A percentile compares a stretch with the other conserved stretches of the same genome.
Evolutionary conservation across 1,140 invertebrate species (phyloP).

Genomic region (Scaptomyza pallida): DNA sequence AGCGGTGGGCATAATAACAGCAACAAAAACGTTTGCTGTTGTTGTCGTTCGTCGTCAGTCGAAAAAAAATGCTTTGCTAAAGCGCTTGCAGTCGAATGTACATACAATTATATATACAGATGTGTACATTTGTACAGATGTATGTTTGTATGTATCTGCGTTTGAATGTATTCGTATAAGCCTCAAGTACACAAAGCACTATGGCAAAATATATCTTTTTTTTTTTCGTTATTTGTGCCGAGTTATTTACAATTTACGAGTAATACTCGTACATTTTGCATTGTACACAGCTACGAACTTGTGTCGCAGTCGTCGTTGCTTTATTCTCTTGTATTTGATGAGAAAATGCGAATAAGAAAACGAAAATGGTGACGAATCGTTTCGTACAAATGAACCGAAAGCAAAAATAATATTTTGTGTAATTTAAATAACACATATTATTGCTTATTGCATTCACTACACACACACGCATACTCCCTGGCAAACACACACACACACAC

Average conservation of each 20-base stretch:
- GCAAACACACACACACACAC: conserved; percentile 21
- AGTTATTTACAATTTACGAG: conserved; percentile 77
- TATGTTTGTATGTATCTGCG: not conserved
- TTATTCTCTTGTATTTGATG: conserved; percentile 28
- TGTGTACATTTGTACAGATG: not conserved
- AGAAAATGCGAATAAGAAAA: conserved; percentile 33
- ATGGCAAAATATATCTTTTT: conserved; percentile 9
- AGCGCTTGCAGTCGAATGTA: conserved; percentile 44
- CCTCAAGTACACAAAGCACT: conserved; percentile 27
- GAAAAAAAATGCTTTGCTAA: conserved; percentile 32
- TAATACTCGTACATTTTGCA: conserved; percentile 74
- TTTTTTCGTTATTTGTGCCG: conserved; percentile 41
- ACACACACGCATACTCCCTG: conserved; percentile 19
- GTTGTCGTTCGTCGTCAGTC: conserved; percentile 13
- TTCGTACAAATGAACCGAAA: conserved; percentile 61
- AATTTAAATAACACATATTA: conserved; percentile 56
- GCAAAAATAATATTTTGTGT: conserved; percentile 57
- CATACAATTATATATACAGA: not conserved
- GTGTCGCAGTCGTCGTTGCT: conserved; percentile 34
- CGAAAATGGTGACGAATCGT: conserved; percentile 73
- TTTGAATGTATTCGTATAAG: conserved; percentile 12
- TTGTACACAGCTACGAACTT: conserved; percentile 38
- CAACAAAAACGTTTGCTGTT: conserved; percentile 15
- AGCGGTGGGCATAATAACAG: conserved; percentile 40
- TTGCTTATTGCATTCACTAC: conserved; percentile 35